These are phyloP conservation scores for Lagodon rhomboides DNA, from an alignment of 2,797 vertebrate genomes.

Conservation along the genomic window DNA sequence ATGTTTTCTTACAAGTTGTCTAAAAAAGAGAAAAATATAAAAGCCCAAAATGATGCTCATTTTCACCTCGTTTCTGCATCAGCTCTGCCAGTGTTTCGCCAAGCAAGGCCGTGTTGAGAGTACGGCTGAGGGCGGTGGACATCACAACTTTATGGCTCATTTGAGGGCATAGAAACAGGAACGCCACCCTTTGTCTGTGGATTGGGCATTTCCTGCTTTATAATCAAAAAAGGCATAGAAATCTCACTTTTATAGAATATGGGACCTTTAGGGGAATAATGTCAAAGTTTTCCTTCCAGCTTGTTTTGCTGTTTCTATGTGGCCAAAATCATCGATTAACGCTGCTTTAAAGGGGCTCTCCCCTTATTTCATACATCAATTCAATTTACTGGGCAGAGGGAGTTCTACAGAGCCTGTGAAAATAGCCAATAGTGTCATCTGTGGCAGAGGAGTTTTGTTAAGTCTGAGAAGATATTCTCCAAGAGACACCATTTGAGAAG, in stretches of 20 bases:
- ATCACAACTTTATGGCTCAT: too few relatives aligned
- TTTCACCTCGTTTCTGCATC: too few relatives aligned
- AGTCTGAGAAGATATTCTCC: constrained; percentile 14
- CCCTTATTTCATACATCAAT: background rate
- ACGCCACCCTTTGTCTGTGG: too few relatives aligned
- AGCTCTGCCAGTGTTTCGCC: too few relatives aligned
- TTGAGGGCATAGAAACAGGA: too few relatives aligned
- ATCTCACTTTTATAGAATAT: too few relatives aligned
- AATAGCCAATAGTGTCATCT: background rate
- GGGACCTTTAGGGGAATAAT: background rate
- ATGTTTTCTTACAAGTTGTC: background rate
- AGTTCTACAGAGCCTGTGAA: background rate
- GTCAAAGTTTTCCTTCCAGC: constrained; percentile 4
- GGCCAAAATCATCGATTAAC: background rate
- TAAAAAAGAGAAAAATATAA: too few relatives aligned
- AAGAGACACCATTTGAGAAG: background rate
- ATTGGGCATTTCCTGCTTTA: too few relatives aligned
- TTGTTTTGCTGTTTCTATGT: background rate
- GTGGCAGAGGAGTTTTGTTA: background rate
- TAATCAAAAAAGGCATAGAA: too few relatives aligned
- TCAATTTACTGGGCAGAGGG: background rate
- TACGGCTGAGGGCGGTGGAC: too few relatives aligned
- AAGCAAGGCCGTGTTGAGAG: too few relatives aligned
- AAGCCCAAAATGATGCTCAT: too few relatives aligned
- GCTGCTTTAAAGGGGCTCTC: background rate